Percentiles rank a stretch among this genome's conserved stretches.
phyloP scores from a whole-genome alignment of 2,797 vertebrate species.

The Mormyrus proboscirostris region DNA sequence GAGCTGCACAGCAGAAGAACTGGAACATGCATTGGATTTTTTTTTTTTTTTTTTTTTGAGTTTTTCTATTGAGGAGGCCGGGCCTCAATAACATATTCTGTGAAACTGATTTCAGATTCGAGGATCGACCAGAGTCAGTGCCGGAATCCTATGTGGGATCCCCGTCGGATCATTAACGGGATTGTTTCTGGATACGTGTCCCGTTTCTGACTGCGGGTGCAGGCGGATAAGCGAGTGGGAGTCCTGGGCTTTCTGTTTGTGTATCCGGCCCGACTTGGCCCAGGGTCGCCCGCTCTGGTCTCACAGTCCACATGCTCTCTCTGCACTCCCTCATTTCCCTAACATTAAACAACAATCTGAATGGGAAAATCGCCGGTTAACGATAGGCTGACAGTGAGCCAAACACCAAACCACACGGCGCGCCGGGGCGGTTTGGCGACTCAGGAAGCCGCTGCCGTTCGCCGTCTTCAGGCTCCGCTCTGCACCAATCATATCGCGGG shows the following conservation, averaged over 20 bases:
- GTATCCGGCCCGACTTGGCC: no score
- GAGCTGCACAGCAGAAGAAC: neutral
- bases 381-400: neutral
- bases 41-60: neutral
- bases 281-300: constrained; percentile 24
- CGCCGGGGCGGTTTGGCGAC: neutral
- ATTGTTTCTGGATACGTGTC: neutral
- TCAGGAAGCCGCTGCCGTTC: neutral
- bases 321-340: neutral
- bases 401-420: neutral
- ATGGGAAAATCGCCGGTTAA: neutral
- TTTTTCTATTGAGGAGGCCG: neutral
- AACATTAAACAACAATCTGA: neutral
- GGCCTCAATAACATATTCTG: neutral
- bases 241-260: neutral
- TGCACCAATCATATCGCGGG: constrained; percentile 4
- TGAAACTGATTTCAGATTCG: neutral
- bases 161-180: neutral
- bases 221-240: neutral
- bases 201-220: neutral
- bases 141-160: constrained; percentile 22
- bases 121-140: neutral
- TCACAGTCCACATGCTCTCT: neutral
- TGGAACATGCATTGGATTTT: neutral
- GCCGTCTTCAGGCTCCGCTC: neutral